A percentile compares a stretch with the other conserved stretches of the same genome.
Evolutionary conservation across 2,888 invertebrate species (phyloP).

Genomic region (Napeogenes sylphis): DNA sequence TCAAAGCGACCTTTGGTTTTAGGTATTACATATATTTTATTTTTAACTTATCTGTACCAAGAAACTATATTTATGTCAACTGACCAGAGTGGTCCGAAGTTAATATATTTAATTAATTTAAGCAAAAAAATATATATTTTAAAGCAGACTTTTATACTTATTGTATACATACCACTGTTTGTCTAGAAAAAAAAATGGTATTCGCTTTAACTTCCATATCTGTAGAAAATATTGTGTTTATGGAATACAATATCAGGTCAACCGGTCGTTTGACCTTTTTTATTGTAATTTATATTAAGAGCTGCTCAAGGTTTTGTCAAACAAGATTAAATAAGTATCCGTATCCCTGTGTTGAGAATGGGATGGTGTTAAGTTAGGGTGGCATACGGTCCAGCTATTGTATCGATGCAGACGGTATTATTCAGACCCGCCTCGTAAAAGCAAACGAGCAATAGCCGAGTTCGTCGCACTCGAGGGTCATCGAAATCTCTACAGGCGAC

Average conservation of each 20-base stretch:
- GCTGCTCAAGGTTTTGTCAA: slow-evolving; percentile 31
- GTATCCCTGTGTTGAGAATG: slow-evolving; percentile 18
- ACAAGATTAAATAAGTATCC: slow-evolving; percentile 38
- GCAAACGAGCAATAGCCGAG: slow-evolving; percentile 43
- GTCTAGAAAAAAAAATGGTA: neutral
- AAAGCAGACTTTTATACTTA: too few species aligned
- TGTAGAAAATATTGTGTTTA: slow-evolving; percentile 30
- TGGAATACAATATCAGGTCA: slow-evolving; percentile 27
- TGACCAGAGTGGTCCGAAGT: too few species aligned
- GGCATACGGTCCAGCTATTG: slow-evolving; percentile 40
- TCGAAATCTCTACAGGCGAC: slow-evolving; percentile 37
- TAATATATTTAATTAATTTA: too few species aligned
- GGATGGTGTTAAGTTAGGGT: slow-evolving; percentile 40
- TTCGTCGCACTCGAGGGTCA: slow-evolving; percentile 44
- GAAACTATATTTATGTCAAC: too few species aligned
- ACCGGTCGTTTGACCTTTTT: slow-evolving; percentile 32
- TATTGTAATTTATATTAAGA: slow-evolving; percentile 32
- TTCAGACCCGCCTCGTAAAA: slow-evolving; percentile 55
- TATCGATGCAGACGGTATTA: slow-evolving; percentile 48
- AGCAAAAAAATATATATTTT: too few species aligned
- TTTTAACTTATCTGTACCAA: too few species aligned
- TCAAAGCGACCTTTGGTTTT: too few species aligned
- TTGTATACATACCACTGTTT: too few species aligned
- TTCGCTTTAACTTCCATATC: neutral
- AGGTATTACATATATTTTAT: too few species aligned